These are phyloP conservation scores for Pseudococcus jackbeardsleyi DNA, from an alignment of 2,888 invertebrate species.

Conservation along the genomic window DNA sequence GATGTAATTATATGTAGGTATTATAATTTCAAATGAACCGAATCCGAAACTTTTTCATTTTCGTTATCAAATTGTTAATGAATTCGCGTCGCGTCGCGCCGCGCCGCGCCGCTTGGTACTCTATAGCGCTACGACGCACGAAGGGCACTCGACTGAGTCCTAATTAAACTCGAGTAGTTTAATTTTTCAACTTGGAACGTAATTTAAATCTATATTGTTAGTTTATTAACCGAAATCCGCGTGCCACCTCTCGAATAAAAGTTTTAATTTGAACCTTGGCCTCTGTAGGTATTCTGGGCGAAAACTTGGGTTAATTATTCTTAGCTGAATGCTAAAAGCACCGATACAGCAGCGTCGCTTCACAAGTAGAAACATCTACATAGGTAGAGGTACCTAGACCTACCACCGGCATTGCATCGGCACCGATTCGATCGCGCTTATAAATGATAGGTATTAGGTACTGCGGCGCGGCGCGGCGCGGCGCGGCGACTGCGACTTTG, in stretches of 20 bases:
- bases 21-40: conserved; percentile 51
- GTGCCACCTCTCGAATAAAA: conserved; percentile 15
- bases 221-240: conserved; percentile 31
- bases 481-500: too few relatives aligned
- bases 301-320: conserved; percentile 25
- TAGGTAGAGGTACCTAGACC: too few relatives aligned
- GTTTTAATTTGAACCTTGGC: conserved; percentile 31
- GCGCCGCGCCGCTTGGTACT: not conserved
- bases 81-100: not conserved
- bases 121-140: too few relatives aligned
- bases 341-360: not conserved
- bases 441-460: too few relatives aligned
- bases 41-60: conserved; percentile 21
- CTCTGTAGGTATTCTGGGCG: not conserved
- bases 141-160: conserved; percentile 1
- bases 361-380: too few relatives aligned
- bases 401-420: too few relatives aligned
- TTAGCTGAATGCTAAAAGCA: not conserved
- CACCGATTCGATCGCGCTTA: not conserved
- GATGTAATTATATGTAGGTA: conserved; percentile 37
- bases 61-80: conserved; percentile 30
- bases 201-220: conserved; percentile 51
- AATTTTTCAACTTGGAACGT: conserved; percentile 13
- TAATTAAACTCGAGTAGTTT: conserved; percentile 13
- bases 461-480: too few relatives aligned